Base-by-base conservation (phyloP, 2,888 invertebrate species). In the Buathra laborator region DNA sequence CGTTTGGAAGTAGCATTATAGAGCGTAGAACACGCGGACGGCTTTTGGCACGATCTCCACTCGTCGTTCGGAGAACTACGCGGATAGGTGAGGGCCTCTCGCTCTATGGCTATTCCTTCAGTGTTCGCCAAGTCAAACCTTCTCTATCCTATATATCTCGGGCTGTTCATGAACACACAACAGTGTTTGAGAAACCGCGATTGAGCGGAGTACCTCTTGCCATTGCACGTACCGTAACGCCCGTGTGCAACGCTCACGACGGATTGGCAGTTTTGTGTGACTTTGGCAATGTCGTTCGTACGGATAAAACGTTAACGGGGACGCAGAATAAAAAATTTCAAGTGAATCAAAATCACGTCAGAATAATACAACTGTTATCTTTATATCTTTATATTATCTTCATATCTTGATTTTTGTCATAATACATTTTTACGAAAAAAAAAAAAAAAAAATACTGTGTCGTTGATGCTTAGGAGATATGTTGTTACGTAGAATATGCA, bases 151-250 rank as follows among this genome's bases (percentile, higher is more conserved):
- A 16, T 53, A 24, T 62, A 19, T 67, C 44, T 59, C 29, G 12
- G 7, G 68, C 78, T 64, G 48, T 75, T 64, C 29, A 68, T 64
- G 64, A 74, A 44, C 53, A 59, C 59, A 32, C 14, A 46, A 64
- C 78, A 43, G 70, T 81, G 68, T 81, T 85, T 78, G 68, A 72
- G 48, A 48, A 81, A 66, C 81, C 81, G 19, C 81, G 78, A 85
- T 81, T 78, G 78, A 81, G 37, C 70, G 43, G 51, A 74, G 37
- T 44, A 24, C 16, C 48, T 70, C 70, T 48, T 16, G 44, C 59
- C 32, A 29, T 59, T 29, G 59, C 12, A 29, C 59, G 59, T 29
- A 29, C 24, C 24, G 24, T 24, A 24, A 3, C 59, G 59, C 29
- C 59, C 29, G 59, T 32, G 14, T 59, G 29, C 59, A 29, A 14